Conservation (phyloP, 1,140 invertebrate genomes). For the Stegodyphus mimosarum region DNA sequence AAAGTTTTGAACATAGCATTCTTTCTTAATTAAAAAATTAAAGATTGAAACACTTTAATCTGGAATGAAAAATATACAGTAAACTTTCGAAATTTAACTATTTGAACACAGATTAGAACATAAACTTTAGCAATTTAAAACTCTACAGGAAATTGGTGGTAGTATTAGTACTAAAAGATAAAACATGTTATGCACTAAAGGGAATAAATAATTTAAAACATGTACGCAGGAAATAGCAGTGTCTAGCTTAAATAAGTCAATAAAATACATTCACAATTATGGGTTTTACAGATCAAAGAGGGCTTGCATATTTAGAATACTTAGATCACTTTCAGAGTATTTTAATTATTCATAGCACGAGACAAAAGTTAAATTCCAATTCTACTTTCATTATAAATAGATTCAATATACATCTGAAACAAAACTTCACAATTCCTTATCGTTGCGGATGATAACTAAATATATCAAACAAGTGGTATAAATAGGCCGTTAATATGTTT, state of each 20-base stretch:
- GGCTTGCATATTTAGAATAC: neutral
- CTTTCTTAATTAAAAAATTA: neutral
- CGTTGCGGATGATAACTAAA: no score
- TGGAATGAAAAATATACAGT: neutral
- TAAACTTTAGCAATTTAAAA: neutral
- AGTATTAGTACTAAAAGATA: neutral
- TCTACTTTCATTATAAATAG: neutral
- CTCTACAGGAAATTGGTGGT: neutral
- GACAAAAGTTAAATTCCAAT: neutral
- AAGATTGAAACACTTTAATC: neutral
- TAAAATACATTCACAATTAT: constrained; percentile 14
- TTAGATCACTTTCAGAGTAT: neutral
- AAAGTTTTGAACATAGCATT: neutral
- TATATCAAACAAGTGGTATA: no score
- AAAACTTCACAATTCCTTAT: no score
- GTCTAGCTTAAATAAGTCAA: constrained; percentile 32
- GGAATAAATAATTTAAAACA: constrained; percentile 20
- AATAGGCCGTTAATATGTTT: no score
- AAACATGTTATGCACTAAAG: neutral
- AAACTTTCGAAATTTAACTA: neutral
- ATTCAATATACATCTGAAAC: no score
- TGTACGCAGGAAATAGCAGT: constrained; percentile 26
- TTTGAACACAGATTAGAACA: neutral
- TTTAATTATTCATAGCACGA: neutral
- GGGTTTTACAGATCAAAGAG: neutral